These are phyloP conservation scores for Sphyrna mokarran DNA, from an alignment of 2,113 vertebrate species.

Conservation along the genomic window DNA sequence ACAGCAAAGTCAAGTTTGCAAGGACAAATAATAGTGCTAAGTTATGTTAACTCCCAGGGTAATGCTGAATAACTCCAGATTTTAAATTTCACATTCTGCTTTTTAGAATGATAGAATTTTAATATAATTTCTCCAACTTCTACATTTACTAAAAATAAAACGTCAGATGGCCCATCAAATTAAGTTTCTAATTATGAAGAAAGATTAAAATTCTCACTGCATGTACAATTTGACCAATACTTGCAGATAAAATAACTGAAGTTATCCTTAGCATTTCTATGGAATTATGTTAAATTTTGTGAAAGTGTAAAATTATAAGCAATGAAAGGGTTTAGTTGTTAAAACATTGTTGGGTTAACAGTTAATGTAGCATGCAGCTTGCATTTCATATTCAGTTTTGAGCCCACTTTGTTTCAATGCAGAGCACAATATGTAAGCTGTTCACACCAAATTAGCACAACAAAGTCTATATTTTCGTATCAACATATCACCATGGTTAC, in stretches of 20 bases:
- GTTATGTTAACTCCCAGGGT: not conserved
- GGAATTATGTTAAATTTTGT: not conserved
- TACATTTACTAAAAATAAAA: not conserved
- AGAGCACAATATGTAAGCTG: not conserved
- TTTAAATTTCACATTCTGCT: not conserved
- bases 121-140: not conserved
- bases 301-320: not conserved
- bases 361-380: conserved; percentile 23
- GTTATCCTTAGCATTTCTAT: not conserved
- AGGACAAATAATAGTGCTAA: not conserved
- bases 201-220: not conserved
- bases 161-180: not conserved
- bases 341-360: conserved; percentile 10
- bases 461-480: not conserved
- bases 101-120: not conserved
- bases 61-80: not conserved
- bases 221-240: not conserved
- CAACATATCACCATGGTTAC: not conserved
- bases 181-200: not conserved
- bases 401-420: not conserved
- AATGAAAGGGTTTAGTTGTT: not conserved
- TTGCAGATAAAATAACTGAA: not conserved
- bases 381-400: not conserved
- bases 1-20: not conserved
- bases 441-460: not conserved